Percentiles rank a stretch among this genome's conserved stretches.
Evolutionary conservation across 2,797 vertebrate species (phyloP).

Genomic region (Pangasius sanitwongsei): DNA sequence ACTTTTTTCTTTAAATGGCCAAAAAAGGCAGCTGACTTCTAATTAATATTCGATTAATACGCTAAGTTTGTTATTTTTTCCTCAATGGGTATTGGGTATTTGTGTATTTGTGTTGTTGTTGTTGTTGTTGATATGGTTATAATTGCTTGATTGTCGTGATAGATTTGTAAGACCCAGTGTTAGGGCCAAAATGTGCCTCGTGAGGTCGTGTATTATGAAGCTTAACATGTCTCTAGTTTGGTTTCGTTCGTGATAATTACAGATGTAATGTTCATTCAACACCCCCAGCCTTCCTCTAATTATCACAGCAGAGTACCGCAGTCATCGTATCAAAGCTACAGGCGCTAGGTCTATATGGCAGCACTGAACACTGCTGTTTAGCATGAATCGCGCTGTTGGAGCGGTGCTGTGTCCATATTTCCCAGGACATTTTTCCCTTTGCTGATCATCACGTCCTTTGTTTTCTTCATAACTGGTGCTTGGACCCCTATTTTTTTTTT

Average conservation of each 20-base stretch:
- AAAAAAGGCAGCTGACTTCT: too few species aligned
- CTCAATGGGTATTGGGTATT: too few species aligned
- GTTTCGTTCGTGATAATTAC: slow-evolving; percentile 14
- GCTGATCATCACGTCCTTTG: neutral
- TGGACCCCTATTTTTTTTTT: neutral
- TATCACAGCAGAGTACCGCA: slow-evolving; percentile 5
- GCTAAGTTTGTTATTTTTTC: too few species aligned
- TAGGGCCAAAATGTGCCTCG: neutral
- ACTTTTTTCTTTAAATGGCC: too few species aligned
- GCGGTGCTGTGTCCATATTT: too few species aligned
- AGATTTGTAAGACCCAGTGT: neutral
- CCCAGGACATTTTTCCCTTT: neutral
- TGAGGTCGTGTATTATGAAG: neutral
- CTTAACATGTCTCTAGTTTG: neutral
- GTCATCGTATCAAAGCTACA: neutral
- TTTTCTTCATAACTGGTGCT: neutral
- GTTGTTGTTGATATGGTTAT: neutral
- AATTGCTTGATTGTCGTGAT: neutral
- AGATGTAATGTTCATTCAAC: slow-evolving; percentile 7
- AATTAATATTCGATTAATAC: too few species aligned
- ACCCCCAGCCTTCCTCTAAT: slow-evolving; percentile 3
- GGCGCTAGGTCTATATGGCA: neutral
- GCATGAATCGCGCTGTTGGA: neutral
- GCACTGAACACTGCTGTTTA: neutral
- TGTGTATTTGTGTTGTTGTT: neutral